Percentiles rank a stretch among this genome's conserved stretches.
Evolutionary conservation across 1,140 invertebrate genomes (phyloP).

Genomic region (Chrysomallon squamiferum): DNA sequence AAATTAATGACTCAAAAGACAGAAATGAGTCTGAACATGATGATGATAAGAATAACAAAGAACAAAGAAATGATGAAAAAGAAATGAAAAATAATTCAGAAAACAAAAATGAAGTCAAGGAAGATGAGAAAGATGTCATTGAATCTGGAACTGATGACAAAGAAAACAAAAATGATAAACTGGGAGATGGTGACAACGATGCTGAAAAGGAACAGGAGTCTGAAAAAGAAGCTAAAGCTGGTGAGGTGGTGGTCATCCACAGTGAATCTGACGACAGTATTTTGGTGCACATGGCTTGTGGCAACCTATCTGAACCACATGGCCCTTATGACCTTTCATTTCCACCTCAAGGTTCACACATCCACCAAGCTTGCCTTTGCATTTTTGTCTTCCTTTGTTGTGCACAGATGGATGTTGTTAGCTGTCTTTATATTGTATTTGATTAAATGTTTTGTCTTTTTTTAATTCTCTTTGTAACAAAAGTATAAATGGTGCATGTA

Average conservation of each 20-base stretch:
- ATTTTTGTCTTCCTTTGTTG: background rate
- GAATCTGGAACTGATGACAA: background rate
- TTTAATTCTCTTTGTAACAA: too few relatives aligned
- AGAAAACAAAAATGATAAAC: background rate
- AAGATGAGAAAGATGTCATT: conserved; percentile 2
- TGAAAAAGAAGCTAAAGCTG: too few relatives aligned
- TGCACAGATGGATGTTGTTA: too few relatives aligned
- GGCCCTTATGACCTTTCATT: too few relatives aligned
- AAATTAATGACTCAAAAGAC: too few relatives aligned
- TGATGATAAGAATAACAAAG: conserved; percentile 6
- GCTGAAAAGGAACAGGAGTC: background rate
- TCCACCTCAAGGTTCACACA: background rate
- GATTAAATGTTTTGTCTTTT: too few relatives aligned
- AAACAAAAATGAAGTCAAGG: background rate
- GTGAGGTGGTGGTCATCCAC: background rate
- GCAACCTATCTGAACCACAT: conserved; percentile 5
- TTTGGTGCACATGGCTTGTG: conserved; percentile 15
- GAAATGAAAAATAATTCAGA: background rate
- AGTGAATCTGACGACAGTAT: conserved; percentile 11
- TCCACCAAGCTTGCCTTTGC: background rate
- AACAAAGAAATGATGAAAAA: background rate
- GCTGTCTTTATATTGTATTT: too few relatives aligned
- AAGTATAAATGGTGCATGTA: too few relatives aligned
- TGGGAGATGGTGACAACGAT: background rate
- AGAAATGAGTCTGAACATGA: too few relatives aligned